Percentiles rank a stretch among this genome's conserved stretches.
Evolutionary conservation across 2,113 vertebrate genomes (phyloP).

Genomic region (Alligator sinensis): DNA sequence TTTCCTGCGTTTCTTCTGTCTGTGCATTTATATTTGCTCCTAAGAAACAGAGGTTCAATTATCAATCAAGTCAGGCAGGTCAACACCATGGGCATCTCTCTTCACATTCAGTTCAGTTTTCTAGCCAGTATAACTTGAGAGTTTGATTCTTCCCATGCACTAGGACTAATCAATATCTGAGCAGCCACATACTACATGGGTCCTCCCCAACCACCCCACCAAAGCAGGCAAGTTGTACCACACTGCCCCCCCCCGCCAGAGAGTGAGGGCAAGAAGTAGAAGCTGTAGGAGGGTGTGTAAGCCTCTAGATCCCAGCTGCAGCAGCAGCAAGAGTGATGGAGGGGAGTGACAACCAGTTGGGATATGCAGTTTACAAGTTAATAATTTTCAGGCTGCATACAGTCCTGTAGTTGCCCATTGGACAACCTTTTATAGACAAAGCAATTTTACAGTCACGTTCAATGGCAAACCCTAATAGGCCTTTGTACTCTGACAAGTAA

Average conservation of each 20-base stretch:
- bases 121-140: background rate
- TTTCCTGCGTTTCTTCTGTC: slow-evolving; percentile 99
- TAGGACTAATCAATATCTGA: background rate
- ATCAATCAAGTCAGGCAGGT: background rate
- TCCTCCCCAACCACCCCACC: no score
- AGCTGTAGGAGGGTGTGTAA: no score
- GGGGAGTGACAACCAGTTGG: no score
- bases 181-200: accelerated
- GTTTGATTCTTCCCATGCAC: background rate
- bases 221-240: no score
- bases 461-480: background rate
- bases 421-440: background rate
- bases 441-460: background rate
- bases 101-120: background rate
- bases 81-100: background rate
- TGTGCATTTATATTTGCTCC: slow-evolving; percentile 99
- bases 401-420: no score
- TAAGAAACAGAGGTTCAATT: slow-evolving; percentile 63
- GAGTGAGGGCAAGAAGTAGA: no score
- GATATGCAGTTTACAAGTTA: no score
- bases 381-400: no score
- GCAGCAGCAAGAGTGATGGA: no score
- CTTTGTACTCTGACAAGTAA: background rate
- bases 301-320: no score
- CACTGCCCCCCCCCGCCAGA: no score